Conservation (phyloP, 2,113 vertebrate genomes). For the Meleagris gallopavo region DNA sequence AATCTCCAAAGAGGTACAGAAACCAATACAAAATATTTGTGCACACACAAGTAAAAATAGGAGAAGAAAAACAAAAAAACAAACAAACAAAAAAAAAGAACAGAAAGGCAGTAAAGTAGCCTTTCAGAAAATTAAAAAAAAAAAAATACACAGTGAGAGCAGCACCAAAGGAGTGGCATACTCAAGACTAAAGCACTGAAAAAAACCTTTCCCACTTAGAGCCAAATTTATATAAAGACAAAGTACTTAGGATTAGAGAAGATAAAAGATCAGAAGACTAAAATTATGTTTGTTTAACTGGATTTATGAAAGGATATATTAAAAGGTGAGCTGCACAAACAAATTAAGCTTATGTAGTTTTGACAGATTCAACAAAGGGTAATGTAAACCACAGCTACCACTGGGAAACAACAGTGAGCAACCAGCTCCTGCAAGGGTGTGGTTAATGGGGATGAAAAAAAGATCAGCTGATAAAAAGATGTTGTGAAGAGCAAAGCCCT, state of each 20-base stretch:
- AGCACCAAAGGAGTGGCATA: neutral
- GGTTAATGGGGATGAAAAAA: neutral
- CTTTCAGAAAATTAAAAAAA: neutral
- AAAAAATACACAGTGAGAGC: neutral
- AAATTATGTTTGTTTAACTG: neutral
- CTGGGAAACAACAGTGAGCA: neutral
- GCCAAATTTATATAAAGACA: neutral
- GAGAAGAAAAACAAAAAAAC: neutral
- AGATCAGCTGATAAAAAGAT: neutral
- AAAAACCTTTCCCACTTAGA: neutral
- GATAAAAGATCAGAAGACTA: neutral
- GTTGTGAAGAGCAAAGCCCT: neutral
- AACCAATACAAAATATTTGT: neutral
- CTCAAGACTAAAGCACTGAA: neutral
- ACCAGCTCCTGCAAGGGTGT: neutral
- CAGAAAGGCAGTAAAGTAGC: neutral
- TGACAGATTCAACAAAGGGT: neutral
- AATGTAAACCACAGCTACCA: slow-evolving; percentile 2
- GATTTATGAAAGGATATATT: neutral
- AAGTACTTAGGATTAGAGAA: slow-evolving; percentile 20
- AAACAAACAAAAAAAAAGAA: neutral
- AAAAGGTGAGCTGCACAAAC: neutral
- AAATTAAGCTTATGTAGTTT: slow-evolving; percentile 10
- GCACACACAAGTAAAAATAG: neutral
- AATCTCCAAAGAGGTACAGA: neutral